phyloP scores from a whole-genome alignment of 2,888 invertebrate species.

The Leuctra nigra region DNA sequence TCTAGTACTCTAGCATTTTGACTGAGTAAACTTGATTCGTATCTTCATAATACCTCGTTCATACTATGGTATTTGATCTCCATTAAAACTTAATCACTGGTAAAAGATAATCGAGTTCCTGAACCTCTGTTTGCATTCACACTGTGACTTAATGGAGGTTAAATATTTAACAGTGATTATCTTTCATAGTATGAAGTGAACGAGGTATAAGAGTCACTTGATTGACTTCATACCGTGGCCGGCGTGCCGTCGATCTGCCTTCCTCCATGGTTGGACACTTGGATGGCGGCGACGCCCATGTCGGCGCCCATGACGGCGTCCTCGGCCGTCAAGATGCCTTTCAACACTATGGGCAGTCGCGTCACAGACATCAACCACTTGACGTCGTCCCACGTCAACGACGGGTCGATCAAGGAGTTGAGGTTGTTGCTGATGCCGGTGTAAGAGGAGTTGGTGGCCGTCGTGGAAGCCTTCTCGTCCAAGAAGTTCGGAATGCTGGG shows the following conservation, averaged over 20 bases:
- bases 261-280: constrained; percentile 93
- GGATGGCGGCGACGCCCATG: constrained; percentile 68
- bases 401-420: constrained; percentile 52
- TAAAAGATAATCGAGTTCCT: too few relatives aligned
- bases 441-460: constrained; percentile 43
- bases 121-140: too few relatives aligned
- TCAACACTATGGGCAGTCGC: constrained; percentile 71
- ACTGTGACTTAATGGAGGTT: too few relatives aligned
- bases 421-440: constrained; percentile 79
- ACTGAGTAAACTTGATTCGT: too few relatives aligned
- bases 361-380: constrained; percentile 72
- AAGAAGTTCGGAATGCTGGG: constrained; percentile 74
- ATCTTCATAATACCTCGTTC: too few relatives aligned
- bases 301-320: constrained; percentile 72
- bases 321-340: constrained; percentile 79
- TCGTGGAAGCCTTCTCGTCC: constrained; percentile 46
- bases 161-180: too few relatives aligned
- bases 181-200: too few relatives aligned
- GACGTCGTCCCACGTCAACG: constrained; percentile 81
- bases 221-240: constrained; percentile 55
- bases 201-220: too few relatives aligned
- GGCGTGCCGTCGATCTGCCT: constrained; percentile 83
- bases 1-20: too few relatives aligned
- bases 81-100: too few relatives aligned
- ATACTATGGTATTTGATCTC: too few relatives aligned